phyloP scores from a whole-genome alignment of 1,140 invertebrate genomes.

The Ceratosolen fusciceps region DNA sequence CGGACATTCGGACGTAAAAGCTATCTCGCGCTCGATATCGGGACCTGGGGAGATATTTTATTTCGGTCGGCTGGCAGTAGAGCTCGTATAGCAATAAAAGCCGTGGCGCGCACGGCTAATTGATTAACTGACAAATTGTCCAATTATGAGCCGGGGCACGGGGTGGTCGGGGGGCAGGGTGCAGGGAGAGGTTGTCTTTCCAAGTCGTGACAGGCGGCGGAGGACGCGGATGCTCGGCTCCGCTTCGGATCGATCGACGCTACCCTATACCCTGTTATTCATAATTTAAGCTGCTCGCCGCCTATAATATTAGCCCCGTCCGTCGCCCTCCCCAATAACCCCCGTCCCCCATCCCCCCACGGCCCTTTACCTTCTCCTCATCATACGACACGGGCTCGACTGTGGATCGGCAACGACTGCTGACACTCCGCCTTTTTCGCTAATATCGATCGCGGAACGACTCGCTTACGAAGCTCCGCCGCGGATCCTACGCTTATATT shows the following conservation, averaged over 20 bases:
- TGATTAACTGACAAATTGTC: background rate
- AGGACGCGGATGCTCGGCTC: too few relatives aligned
- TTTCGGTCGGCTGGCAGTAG: too few relatives aligned
- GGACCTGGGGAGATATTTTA: too few relatives aligned
- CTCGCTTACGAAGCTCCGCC: slow-evolving; percentile 1
- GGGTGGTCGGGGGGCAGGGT: too few relatives aligned
- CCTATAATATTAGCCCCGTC: background rate
- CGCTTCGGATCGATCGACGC: background rate
- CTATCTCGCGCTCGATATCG: too few relatives aligned
- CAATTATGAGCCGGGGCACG: background rate
- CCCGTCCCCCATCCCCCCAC: too few relatives aligned
- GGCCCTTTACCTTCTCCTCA: too few relatives aligned
- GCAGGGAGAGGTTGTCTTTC: background rate
- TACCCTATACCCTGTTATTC: background rate
- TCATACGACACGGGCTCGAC: background rate
- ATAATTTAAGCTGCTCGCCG: slow-evolving; percentile 24
- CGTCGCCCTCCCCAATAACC: too few relatives aligned
- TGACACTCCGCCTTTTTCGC: background rate
- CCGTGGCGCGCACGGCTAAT: background rate
- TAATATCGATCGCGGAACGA: slow-evolving; percentile 40
- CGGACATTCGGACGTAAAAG: too few relatives aligned
- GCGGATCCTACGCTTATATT: background rate
- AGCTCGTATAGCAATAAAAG: background rate
- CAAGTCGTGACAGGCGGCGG: background rate
- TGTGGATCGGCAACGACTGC: background rate